phyloP scores from a whole-genome alignment of 2,888 invertebrate genomes.

The Pyrrhosoma nymphula region DNA sequence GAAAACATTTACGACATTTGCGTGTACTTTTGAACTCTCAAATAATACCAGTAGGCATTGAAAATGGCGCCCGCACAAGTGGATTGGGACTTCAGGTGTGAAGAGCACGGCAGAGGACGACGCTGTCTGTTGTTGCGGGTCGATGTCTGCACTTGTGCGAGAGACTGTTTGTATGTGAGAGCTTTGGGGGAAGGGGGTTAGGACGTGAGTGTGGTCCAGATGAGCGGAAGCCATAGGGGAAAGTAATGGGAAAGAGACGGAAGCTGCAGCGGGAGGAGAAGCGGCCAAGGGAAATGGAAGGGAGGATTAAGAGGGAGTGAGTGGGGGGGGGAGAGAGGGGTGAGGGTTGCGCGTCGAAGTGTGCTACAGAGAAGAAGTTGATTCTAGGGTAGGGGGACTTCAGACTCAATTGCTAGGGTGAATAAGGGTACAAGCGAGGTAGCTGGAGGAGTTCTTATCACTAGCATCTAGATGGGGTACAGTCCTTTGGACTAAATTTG shows the following conservation, averaged over 20 bases:
- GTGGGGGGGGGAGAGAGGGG: neutral
- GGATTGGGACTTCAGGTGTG: neutral
- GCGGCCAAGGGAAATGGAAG: neutral
- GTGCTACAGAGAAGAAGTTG: too few relatives aligned
- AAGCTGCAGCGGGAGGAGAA: neutral
- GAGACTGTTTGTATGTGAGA: neutral
- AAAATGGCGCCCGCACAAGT: neutral
- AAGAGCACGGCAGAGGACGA: neutral
- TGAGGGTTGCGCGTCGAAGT: neutral
- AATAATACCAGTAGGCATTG: too few relatives aligned
- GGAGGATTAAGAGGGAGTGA: neutral
- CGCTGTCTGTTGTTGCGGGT: neutral
- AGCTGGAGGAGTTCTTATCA: neutral
- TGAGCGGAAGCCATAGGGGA: neutral
- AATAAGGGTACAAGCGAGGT: neutral
- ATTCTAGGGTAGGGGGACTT: too few relatives aligned
- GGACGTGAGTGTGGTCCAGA: conserved; percentile 43
- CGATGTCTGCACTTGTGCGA: neutral
- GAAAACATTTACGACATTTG: too few relatives aligned
- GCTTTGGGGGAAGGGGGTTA: too few relatives aligned
- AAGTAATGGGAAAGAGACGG: neutral
- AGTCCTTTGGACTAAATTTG: too few relatives aligned
- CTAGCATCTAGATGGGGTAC: too few relatives aligned
- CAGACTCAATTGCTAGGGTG: too few relatives aligned
- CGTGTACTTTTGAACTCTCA: too few relatives aligned